phyloP scores from a whole-genome alignment of 2,797 vertebrate genomes.

The Typhlichthys subterraneus region DNA sequence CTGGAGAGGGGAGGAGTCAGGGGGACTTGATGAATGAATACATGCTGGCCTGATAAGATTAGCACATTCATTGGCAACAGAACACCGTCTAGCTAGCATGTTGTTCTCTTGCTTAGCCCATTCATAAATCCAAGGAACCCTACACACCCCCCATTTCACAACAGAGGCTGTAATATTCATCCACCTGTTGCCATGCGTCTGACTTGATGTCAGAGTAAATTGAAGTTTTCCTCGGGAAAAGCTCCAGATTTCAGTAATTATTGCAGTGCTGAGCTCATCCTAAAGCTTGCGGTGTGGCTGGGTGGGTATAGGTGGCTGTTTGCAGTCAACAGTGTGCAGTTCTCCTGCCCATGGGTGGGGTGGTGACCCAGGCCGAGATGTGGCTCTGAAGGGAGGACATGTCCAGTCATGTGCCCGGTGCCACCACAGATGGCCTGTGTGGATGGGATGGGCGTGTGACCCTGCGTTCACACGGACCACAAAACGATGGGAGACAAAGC shows the following conservation, averaged over 20 bases:
- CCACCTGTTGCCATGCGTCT: not conserved
- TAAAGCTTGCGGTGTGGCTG: no score
- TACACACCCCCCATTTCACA: constrained; percentile 16
- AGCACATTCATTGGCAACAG: constrained; percentile 14
- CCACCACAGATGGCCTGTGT: constrained; percentile 1
- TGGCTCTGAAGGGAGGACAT: not conserved
- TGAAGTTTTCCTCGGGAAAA: not conserved
- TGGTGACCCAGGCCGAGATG: not conserved
- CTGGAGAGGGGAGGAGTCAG: constrained; percentile 48
- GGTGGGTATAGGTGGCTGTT: not conserved
- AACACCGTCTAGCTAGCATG: constrained; percentile 37
- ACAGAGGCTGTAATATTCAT: constrained; percentile 2
- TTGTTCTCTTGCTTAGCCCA: constrained; percentile 39
- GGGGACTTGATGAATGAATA: constrained; percentile 61
- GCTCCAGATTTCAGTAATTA: not conserved
- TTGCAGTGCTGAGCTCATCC: not conserved
- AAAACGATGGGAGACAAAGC: no score
- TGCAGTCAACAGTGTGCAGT: not conserved
- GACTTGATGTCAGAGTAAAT: constrained; percentile 3
- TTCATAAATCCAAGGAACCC: constrained; percentile 35
- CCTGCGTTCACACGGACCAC: no score
- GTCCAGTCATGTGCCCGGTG: not conserved
- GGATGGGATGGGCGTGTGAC: not conserved
- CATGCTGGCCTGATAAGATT: constrained; percentile 64
- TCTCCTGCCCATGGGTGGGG: no score